These are phyloP conservation scores for Apis laboriosa DNA, from an alignment of 1,140 invertebrate species.

Conservation along the genomic window DNA sequence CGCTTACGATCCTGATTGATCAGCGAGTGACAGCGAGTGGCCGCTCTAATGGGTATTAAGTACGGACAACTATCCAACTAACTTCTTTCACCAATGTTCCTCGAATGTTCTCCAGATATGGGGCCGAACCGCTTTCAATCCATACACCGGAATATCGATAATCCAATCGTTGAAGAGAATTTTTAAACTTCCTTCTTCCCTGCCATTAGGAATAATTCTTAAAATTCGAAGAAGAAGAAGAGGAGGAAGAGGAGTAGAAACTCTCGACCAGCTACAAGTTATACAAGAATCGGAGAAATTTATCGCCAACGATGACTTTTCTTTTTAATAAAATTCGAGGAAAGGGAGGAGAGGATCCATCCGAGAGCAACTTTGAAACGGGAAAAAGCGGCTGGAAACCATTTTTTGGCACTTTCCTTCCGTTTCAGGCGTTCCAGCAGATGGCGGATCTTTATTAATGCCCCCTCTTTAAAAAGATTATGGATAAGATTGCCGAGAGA, in stretches of 20 bases:
- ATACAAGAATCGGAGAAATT: background rate
- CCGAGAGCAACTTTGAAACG: background rate
- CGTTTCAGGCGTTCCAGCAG: background rate
- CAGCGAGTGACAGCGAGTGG: slow-evolving; percentile 3
- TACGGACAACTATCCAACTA: background rate
- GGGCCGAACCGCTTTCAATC: background rate
- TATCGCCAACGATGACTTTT: background rate
- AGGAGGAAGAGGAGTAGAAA: background rate
- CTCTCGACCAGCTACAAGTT: background rate
- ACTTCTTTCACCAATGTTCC: background rate
- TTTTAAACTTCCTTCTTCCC: background rate
- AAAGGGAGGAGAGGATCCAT: background rate
- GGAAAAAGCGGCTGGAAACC: background rate
- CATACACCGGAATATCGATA: background rate
- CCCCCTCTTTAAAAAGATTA: slow-evolving; percentile 28
- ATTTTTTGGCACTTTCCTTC: background rate
- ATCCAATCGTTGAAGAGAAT: background rate
- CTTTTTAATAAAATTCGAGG: background rate
- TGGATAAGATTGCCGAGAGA: background rate
- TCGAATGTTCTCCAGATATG: background rate
- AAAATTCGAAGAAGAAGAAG: background rate
- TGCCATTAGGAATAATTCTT: accelerated
- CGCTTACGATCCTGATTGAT: slow-evolving; percentile 15
- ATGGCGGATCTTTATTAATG: slow-evolving; percentile 33
- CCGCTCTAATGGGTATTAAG: background rate